phyloP scores from a whole-genome alignment of 2,113 vertebrate genomes.

The Campylorhamphus procurvoides region DNA sequence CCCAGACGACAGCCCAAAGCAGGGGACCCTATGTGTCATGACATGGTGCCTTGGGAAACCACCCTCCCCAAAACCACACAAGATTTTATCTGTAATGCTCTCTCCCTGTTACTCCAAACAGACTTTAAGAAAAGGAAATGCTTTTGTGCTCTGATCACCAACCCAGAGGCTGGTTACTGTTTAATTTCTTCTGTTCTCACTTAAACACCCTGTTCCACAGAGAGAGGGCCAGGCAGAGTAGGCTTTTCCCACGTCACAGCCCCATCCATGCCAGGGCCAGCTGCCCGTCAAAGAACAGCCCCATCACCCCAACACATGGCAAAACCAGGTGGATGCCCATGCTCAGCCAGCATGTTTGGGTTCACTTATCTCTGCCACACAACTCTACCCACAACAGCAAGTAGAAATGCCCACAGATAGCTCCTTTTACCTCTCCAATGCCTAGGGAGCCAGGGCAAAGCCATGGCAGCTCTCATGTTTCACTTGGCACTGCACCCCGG shows the following conservation, averaged over 20 bases:
- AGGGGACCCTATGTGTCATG: fast-evolving
- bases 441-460: not conserved
- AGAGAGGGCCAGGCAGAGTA: not conserved
- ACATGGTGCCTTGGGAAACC: not conserved
- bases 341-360: fast-evolving
- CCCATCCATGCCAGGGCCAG: not conserved
- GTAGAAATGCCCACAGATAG: not conserved
- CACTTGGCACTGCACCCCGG: not conserved
- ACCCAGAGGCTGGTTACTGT: not conserved
- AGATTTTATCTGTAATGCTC: not conserved
- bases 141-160: not conserved
- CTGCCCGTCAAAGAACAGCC: not conserved
- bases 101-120: not conserved
- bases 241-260: not conserved
- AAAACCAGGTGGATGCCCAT: not conserved
- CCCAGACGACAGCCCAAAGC: not conserved
- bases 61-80: fast-evolving
- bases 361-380: not conserved
- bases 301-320: fast-evolving
- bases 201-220: not conserved
- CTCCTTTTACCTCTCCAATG: not conserved
- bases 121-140: not conserved
- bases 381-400: fast-evolving
- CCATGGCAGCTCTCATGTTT: not conserved
- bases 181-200: not conserved